Conservation (phyloP, 2,888 invertebrate genomes). For the Rhyacophila evoluta region DNA sequence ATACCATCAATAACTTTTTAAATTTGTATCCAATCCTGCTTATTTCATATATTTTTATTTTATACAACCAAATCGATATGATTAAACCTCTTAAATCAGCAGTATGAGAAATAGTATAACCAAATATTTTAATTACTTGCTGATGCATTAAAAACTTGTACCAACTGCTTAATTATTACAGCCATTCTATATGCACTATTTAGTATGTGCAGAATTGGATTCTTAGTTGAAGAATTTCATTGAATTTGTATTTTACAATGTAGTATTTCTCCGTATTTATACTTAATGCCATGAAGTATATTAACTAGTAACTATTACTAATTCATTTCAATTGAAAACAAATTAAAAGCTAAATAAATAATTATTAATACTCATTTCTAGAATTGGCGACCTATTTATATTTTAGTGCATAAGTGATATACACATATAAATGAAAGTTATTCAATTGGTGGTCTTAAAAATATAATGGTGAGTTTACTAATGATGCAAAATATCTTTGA, state of each 20-base stretch:
- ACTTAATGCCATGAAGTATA: background rate
- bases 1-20: no score
- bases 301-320: background rate
- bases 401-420: background rate
- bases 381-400: background rate
- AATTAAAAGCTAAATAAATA: slow-evolving; percentile 14
- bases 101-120: no score
- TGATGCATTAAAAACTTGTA: no score
- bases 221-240: no score
- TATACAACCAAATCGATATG: no score
- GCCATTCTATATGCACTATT: no score
- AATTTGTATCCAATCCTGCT: no score
- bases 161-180: no score
- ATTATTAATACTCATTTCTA: background rate
- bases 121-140: no score
- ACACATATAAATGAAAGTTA: background rate
- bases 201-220: no score
- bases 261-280: background rate
- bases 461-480: background rate
- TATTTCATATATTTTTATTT: no score
- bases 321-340: background rate
- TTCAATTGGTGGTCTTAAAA: background rate
- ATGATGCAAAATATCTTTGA: background rate
- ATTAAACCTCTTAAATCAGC: no score
- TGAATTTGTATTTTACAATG: background rate